Conservation (phyloP, 1,140 invertebrate genomes). For the Drosophila pruinosa region DNA sequence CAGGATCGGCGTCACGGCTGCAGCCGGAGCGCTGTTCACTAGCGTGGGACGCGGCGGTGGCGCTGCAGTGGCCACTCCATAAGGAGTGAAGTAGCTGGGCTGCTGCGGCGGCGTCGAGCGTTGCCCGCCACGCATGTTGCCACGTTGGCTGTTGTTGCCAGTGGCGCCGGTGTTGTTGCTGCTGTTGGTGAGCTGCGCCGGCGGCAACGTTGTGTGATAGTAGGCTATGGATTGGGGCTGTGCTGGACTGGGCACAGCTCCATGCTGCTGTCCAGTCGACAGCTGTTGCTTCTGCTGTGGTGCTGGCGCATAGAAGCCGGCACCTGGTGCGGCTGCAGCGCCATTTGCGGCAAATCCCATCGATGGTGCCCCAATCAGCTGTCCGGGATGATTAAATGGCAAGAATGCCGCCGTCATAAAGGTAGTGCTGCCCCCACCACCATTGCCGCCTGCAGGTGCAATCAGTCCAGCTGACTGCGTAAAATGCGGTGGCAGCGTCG, state of each 20-base stretch:
- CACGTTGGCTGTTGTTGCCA: slow-evolving; percentile 35
- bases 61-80: slow-evolving; percentile 30
- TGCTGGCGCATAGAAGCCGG: slow-evolving; percentile 33
- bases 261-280: neutral
- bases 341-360: slow-evolving; percentile 50
- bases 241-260: slow-evolving; percentile 3
- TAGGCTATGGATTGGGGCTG: slow-evolving; percentile 33
- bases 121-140: slow-evolving; percentile 39
- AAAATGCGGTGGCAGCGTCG: slow-evolving; percentile 46
- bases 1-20: slow-evolving; percentile 51
- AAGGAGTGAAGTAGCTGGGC: slow-evolving; percentile 34
- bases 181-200: slow-evolving; percentile 24
- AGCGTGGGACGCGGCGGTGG: slow-evolving; percentile 35
- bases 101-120: slow-evolving; percentile 51
- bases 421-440: slow-evolving; percentile 3
- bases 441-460: slow-evolving; percentile 37
- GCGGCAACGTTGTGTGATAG: slow-evolving; percentile 20
- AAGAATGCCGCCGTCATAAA: slow-evolving; percentile 50
- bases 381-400: slow-evolving; percentile 43
- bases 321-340: slow-evolving; percentile 11
- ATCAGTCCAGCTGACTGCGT: slow-evolving; percentile 70
- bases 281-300: slow-evolving; percentile 41
- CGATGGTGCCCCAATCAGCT: slow-evolving; percentile 45
- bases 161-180: slow-evolving; percentile 5
- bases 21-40: slow-evolving; percentile 12